Conservation (phyloP, 1,140 invertebrate species). For the Ceratosolen fusciceps region DNA sequence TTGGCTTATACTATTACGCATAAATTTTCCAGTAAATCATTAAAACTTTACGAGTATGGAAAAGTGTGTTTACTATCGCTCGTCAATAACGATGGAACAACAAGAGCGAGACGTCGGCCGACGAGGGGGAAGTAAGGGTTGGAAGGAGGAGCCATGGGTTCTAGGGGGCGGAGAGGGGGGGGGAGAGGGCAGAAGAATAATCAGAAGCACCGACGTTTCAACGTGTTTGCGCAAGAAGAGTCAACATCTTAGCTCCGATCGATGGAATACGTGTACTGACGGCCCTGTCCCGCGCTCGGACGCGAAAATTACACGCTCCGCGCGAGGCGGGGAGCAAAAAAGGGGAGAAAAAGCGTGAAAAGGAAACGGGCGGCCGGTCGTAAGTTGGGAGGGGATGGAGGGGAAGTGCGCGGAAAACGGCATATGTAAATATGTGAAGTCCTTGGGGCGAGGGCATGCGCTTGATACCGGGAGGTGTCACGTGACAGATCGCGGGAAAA, state of each 20-base stretch:
- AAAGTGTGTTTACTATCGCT: conserved; percentile 35
- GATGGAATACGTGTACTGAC: neutral
- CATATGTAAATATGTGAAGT: conserved; percentile 48
- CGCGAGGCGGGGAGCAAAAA: neutral
- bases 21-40: conserved; percentile 35
- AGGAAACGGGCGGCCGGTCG: neutral
- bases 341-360: neutral
- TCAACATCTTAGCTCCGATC: neutral
- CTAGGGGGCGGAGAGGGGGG: too few relatives aligned
- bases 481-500: conserved; percentile 46
- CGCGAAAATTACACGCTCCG: conserved; percentile 38
- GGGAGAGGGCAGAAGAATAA: neutral
- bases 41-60: conserved; percentile 24
- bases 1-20: conserved; percentile 12
- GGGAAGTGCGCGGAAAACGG: neutral
- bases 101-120: too few relatives aligned
- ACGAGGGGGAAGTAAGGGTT: too few relatives aligned
- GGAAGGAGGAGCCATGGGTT: neutral
- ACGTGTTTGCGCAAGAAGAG: conserved; percentile 31
- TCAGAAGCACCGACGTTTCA: neutral
- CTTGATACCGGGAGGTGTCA: conserved; percentile 25
- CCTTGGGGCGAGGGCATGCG: conserved; percentile 22
- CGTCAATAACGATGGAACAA: neutral
- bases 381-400: neutral
- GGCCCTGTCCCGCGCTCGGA: neutral